Percentiles rank a stretch among this genome's conserved stretches.
Conservation (phyloP, 92 coral and sea anemone genomes). For the Phenganax marumi region DNA sequence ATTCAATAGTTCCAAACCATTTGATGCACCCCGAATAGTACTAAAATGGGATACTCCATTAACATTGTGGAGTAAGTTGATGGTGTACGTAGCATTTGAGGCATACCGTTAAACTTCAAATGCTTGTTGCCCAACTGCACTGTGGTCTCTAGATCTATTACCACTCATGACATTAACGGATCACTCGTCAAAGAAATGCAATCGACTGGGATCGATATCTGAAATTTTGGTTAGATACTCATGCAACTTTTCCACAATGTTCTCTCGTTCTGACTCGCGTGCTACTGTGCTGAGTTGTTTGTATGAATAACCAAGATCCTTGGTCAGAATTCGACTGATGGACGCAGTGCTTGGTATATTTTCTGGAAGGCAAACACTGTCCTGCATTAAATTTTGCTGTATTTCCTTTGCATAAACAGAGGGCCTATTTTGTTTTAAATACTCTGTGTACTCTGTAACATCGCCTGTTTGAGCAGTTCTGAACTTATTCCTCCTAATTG, state of each 20-base stretch:
- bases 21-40: slow-evolving; percentile 56
- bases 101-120: slow-evolving; percentile 66
- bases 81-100: slow-evolving; percentile 60
- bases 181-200: slow-evolving; percentile 14
- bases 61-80: slow-evolving; percentile 57
- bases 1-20: slow-evolving; percentile 50
- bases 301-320: slow-evolving; percentile 38
- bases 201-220: neutral
- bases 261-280: slow-evolving; percentile 25
- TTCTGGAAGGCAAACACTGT: neutral
- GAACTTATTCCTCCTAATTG: neutral
- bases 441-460: neutral
- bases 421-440: neutral
- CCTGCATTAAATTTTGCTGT: neutral
- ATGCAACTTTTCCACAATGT: neutral
- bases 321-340: neutral
- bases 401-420: slow-evolving; percentile 10
- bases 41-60: slow-evolving; percentile 57
- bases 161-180: slow-evolving; percentile 37
- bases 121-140: slow-evolving; percentile 51
- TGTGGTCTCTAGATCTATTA: slow-evolving; percentile 55
- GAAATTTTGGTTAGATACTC: neutral
- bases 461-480: slow-evolving; percentile 11
- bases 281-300: slow-evolving; percentile 50
- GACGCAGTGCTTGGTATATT: neutral